A percentile compares a stretch with the other conserved stretches of the same genome.
phyloP scores from a whole-genome alignment of 1,140 invertebrate species.

The Caenorhabditis briggsae region DNA sequence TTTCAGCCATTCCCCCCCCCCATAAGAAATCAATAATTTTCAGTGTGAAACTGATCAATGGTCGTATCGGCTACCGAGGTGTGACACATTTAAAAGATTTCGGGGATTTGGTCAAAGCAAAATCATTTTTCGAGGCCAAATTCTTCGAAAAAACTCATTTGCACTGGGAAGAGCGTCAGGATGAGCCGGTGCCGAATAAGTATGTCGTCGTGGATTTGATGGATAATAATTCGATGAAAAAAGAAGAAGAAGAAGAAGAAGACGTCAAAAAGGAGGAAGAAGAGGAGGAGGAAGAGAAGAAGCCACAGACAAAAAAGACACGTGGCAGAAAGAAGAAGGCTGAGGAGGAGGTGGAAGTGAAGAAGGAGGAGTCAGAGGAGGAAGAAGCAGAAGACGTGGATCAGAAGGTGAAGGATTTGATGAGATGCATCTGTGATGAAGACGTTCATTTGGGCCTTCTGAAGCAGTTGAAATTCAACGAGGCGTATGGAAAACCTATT shows the following conservation, averaged over 20 bases:
- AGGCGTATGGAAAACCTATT: conserved; percentile 83
- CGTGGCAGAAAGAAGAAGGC: conserved; percentile 18
- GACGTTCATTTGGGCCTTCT: conserved; percentile 93
- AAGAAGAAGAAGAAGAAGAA: neutral
- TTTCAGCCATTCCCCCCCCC: too few species aligned
- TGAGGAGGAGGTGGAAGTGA: conserved; percentile 83
- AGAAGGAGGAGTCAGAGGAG: conserved; percentile 80
- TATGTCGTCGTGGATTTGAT: conserved; percentile 25
- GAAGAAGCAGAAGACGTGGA: neutral
- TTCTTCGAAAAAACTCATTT: conserved; percentile 31
- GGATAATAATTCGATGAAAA: neutral
- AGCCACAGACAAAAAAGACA: conserved; percentile 2
- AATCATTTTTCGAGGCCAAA: conserved; percentile 2
- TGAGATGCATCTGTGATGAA: conserved; percentile 90
- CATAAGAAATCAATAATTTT: too few species aligned
- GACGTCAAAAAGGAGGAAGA: neutral
- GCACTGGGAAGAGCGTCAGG: conserved; percentile 3
- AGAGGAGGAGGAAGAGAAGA: neutral
- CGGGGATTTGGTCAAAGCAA: neutral
- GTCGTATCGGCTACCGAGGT: conserved; percentile 27
- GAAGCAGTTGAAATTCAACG: conserved; percentile 92
- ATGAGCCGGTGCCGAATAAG: neutral
- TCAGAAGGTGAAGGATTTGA: conserved; percentile 89
- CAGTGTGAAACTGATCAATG: conserved; percentile 38
- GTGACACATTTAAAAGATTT: conserved; percentile 7